Evolutionary conservation across 2,888 invertebrate species (phyloP).

Genomic region (Limnephilus lunatus): DNA sequence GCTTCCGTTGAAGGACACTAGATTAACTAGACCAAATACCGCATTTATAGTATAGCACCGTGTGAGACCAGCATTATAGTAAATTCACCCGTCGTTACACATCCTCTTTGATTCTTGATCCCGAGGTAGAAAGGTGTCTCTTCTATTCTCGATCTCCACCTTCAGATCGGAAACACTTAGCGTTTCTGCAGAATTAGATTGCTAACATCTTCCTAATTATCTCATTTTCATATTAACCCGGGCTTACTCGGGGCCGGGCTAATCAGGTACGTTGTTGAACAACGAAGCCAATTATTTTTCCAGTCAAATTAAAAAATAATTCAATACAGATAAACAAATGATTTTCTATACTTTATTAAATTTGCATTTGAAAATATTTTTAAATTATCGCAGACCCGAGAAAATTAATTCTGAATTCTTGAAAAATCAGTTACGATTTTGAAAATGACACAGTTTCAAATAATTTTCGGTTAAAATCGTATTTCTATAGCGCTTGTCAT

Average conservation of each 20-base stretch:
- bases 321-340: background rate
- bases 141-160: slow-evolving; percentile 1
- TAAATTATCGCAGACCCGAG: too few species aligned
- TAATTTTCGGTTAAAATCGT: too few species aligned
- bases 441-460: too few species aligned
- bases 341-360: background rate
- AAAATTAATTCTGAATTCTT: too few species aligned
- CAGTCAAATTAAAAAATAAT: background rate
- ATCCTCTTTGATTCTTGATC: background rate
- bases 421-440: too few species aligned
- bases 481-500: too few species aligned
- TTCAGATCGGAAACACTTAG: slow-evolving; percentile 32
- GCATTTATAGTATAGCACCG: too few species aligned
- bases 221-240: slow-evolving; percentile 11
- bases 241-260: background rate
- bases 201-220: slow-evolving; percentile 20
- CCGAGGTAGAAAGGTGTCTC: background rate
- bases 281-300: background rate
- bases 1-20: too few species aligned
- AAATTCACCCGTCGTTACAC: background rate
- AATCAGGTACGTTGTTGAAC: background rate
- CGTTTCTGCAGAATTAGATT: slow-evolving; percentile 32
- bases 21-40: too few species aligned
- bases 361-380: background rate
- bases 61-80: too few species aligned